Conservation (phyloP, 2,888 invertebrate species). For the Physocephala rufipes region DNA sequence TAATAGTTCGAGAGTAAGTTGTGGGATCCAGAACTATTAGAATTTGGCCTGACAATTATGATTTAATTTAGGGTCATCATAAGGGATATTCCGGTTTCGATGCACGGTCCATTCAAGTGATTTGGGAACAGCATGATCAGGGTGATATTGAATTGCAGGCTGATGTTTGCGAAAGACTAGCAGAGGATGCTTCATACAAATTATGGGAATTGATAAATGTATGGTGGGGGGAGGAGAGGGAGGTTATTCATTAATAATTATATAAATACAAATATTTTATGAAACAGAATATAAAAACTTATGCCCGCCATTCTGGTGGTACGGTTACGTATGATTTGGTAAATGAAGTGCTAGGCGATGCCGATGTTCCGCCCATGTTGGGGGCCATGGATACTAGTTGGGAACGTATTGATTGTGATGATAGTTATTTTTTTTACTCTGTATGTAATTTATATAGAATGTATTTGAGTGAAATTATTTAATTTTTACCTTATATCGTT, state of each 20-base stretch:
- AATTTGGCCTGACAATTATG: not conserved
- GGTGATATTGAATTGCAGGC: constrained; percentile 61
- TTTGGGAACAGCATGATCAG: constrained; percentile 66
- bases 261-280: not conserved
- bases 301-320: constrained; percentile 63
- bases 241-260: no score
- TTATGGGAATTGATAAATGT: constrained; percentile 65
- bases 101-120: constrained; percentile 61
- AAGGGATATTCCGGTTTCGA: constrained; percentile 61
- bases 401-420: constrained; percentile 64
- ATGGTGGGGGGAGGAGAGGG: no score
- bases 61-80: constrained; percentile 52
- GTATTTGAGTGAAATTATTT: not conserved
- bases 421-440: constrained; percentile 61
- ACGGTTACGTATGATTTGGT: constrained; percentile 62
- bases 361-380: constrained; percentile 62
- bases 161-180: constrained; percentile 60
- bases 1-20: constrained; percentile 7
- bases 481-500: not conserved
- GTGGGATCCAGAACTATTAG: not conserved
- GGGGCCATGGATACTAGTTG: constrained; percentile 63
- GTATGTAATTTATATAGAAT: constrained; percentile 41
- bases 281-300: constrained; percentile 62
- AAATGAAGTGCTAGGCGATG: constrained; percentile 64
- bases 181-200: constrained; percentile 65